Conservation (phyloP, 1,140 invertebrate species). For the Limonius californicus region DNA sequence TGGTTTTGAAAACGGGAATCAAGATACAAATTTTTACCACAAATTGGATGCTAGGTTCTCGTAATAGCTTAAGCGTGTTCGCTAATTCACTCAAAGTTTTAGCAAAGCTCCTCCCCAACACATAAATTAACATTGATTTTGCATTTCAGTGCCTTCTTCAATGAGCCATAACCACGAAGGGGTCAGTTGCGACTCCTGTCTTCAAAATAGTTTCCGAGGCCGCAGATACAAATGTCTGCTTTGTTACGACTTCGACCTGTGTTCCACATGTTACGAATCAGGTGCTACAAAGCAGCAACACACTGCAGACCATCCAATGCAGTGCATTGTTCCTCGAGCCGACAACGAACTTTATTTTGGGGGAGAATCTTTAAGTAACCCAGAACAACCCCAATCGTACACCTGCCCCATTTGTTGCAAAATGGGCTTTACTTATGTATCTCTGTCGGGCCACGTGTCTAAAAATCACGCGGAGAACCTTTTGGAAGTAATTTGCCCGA, state of each 20-base stretch:
- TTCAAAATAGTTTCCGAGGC: conserved; percentile 93
- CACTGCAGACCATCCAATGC: conserved; percentile 90
- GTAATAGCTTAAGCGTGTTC: too few relatives aligned
- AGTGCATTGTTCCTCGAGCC: conserved; percentile 91
- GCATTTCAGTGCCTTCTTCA: too few relatives aligned
- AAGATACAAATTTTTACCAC: too few relatives aligned
- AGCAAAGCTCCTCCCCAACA: too few relatives aligned
- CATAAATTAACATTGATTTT: too few relatives aligned
- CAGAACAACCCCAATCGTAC: conserved; percentile 87
- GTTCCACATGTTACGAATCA: conserved; percentile 88
- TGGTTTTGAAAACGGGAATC: too few relatives aligned
- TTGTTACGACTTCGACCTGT: conserved; percentile 77
- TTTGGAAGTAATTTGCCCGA: conserved; percentile 87
- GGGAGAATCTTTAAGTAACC: conserved; percentile 69
- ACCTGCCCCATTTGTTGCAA: conserved; percentile 92
- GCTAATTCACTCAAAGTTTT: too few relatives aligned
- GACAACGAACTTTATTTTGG: conserved; percentile 94
- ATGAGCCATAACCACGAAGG: conserved; percentile 48
- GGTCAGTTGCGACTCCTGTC: conserved; percentile 97
- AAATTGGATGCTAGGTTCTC: too few relatives aligned
- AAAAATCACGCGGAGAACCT: conserved; percentile 77
- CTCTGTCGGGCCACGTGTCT: conserved; percentile 80
- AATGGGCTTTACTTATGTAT: conserved; percentile 87
- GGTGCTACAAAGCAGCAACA: conserved; percentile 86
- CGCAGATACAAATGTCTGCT: conserved; percentile 80